Conservation (phyloP, 2,113 vertebrate genomes). For the Carassius carassius region DNA sequence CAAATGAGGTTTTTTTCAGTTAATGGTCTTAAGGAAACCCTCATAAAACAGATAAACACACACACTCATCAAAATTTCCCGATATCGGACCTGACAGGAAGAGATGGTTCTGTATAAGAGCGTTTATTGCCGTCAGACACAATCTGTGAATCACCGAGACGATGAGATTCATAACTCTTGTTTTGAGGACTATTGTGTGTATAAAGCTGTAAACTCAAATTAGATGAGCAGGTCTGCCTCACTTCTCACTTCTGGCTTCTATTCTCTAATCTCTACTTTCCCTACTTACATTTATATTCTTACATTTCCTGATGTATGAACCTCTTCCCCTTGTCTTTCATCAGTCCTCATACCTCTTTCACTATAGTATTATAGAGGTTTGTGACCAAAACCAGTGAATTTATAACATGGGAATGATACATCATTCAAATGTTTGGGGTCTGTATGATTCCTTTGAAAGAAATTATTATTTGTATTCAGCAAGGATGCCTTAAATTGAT, state of each 20-base stretch:
- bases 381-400: too few species aligned
- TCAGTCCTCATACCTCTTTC: neutral
- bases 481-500: too few species aligned
- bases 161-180: slow-evolving; percentile 29
- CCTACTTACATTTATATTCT: neutral
- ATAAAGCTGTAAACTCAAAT: slow-evolving; percentile 36
- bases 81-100: neutral
- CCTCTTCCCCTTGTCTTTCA: neutral
- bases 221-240: neutral
- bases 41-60: neutral
- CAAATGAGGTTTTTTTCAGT: neutral
- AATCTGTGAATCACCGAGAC: neutral
- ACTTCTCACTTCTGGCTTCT: neutral
- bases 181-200: slow-evolving; percentile 7
- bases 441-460: too few species aligned
- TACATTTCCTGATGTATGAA: neutral
- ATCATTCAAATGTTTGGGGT: too few species aligned
- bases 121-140: neutral
- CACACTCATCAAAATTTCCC: neutral
- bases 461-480: too few species aligned
- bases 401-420: too few species aligned
- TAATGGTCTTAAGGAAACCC: neutral
- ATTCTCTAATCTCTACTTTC: neutral
- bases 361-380: neutral
- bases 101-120: slow-evolving; percentile 7